Base-by-base conservation (phyloP, 2,888 invertebrate genomes). In the Drosophila putrida region DNA sequence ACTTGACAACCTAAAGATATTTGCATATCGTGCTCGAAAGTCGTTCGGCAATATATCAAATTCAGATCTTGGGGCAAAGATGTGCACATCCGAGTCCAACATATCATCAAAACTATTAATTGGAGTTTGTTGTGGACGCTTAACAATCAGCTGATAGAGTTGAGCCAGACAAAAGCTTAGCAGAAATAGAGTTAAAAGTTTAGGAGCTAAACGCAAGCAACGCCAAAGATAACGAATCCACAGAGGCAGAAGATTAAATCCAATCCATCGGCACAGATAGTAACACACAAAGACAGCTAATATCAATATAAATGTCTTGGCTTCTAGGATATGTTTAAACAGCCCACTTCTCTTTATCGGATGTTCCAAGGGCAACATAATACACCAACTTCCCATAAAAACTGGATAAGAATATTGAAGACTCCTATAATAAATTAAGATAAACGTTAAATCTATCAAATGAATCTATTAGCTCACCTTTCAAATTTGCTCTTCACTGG, bases 1-100 rank as follows among this genome's bases (percentile, higher is more conserved):
- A 8, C 50, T 31, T 0, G 71, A 78, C 6, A 86, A 35, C 6
- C 67, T 61, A n/a, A 88, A 84, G 0, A 58, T 74, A 0, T 49
- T 2, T 3, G 84, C 87, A 36, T 86, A 88, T 20, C 36, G 65
- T 36, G 84, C 84, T 0, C 78, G 72, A 35, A 84, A 78, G 2
- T 11, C 50, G 0, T 63, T 58, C 0, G 61, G 44, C 3, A 70
- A 13, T 1, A 0, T 5, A 28, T 78, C 53, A 10, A 84, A 84
- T 6, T 88, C 81, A 0, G 36, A n/a, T 0, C 60, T 51, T 5
- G 75, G 0, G 0, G 46, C 66, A 1, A 83, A 68, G 1, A 84
- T 75, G 9, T 58, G 80, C 15, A 78, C 11, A 8, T 63, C 20
- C 1, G 89, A 71, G 0, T 35, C 25, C 6, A 71, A 25, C 4